Evolutionary conservation across 2,797 vertebrate genomes (phyloP).

Genomic region (Petrocephalus schoutedeni): DNA sequence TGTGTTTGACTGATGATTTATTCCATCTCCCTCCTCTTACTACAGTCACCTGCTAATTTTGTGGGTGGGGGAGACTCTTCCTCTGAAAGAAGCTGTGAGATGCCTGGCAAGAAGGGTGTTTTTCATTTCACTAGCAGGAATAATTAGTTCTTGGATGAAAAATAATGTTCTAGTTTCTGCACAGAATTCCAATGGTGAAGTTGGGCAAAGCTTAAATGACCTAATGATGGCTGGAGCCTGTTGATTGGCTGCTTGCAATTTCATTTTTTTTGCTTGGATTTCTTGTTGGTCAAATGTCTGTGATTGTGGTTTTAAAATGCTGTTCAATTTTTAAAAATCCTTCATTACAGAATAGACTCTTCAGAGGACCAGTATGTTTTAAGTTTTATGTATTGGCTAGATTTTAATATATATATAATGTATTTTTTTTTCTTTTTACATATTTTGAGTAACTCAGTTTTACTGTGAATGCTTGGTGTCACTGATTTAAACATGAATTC

Average conservation of each 20-base stretch:
- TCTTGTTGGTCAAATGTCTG: neutral
- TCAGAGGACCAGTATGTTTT: neutral
- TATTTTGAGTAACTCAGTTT: neutral
- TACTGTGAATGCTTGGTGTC: neutral
- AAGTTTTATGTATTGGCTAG: neutral
- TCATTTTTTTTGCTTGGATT: neutral
- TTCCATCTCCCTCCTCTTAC: neutral
- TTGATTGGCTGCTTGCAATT: neutral
- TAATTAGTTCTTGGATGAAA: neutral
- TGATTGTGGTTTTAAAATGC: neutral
- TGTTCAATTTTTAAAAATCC: neutral
- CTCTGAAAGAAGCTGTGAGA: neutral
- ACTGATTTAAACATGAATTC: neutral
- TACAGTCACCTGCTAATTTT: constrained; percentile 9
- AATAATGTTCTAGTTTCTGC: neutral
- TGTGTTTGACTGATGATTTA: neutral
- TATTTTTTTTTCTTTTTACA: neutral
- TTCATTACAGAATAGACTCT: neutral
- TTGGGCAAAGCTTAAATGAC: neutral
- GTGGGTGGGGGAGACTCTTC: neutral
- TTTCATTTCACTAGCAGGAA: neutral
- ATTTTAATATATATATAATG: neutral
- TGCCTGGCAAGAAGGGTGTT: neutral
- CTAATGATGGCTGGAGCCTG: neutral
- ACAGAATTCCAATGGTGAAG: neutral